Percentiles rank a stretch among this genome's conserved stretches.
Evolutionary conservation across 2,797 vertebrate species (phyloP).

Genomic region (Clamator glandarius): DNA sequence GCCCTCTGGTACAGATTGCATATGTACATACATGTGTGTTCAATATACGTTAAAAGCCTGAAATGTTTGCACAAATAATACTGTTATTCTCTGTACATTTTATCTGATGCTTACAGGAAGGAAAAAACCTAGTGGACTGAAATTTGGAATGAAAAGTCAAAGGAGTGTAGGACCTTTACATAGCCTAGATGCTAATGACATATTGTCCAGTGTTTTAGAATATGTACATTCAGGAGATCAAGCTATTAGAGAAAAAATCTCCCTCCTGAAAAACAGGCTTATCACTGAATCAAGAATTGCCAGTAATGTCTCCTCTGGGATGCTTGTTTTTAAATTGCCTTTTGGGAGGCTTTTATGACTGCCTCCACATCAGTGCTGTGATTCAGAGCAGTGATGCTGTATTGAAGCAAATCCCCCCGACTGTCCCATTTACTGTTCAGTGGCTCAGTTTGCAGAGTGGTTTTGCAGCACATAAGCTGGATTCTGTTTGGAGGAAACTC

Average conservation of each 20-base stretch:
- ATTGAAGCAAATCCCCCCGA: constrained; percentile 40
- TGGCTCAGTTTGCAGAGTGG: neutral
- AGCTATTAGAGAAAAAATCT: constrained; percentile 52
- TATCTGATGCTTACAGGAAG: neutral
- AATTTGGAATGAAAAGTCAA: constrained; percentile 5
- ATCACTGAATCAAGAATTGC: constrained; percentile 54
- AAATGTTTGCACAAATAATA: neutral
- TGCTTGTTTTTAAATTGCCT: constrained; percentile 62
- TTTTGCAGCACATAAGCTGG: constrained; percentile 25
- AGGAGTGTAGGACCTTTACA: neutral
- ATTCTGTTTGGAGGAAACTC: constrained; percentile 21
- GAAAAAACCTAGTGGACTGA: neutral
- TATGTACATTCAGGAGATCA: constrained; percentile 11
- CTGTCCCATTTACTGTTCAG: constrained; percentile 25
- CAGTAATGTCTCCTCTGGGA: constrained; percentile 64
- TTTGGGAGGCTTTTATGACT: constrained; percentile 62
- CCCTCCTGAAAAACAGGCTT: constrained; percentile 21
- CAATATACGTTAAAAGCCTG: neutral
- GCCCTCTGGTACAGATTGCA: neutral
- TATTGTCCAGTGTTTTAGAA: constrained; percentile 6
- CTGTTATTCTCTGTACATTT: neutral
- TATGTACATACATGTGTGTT: neutral
- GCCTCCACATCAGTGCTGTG: constrained; percentile 31
- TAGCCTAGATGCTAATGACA: neutral
- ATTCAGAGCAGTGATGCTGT: constrained; percentile 38